Evolutionary conservation across 2,888 invertebrate species (phyloP), one percentile per base, ranked within the genome.

Genomic region (Steromphala cineraria): DNA sequence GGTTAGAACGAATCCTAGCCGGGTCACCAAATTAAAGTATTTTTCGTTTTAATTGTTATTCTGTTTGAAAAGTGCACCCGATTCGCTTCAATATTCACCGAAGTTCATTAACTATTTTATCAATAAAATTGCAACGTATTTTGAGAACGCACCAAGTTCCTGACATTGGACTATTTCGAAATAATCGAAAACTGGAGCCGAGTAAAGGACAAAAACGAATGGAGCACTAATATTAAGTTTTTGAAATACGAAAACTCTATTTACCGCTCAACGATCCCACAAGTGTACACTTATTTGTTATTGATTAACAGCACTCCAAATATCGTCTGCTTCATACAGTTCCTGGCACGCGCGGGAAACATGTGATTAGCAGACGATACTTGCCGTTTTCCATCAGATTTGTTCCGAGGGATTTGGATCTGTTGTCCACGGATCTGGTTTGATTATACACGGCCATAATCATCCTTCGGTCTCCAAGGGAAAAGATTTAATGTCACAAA

Each of bases 401-500:
- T 40, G 71, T 71, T 36, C 19, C 40, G 71, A 19, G 36, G 71
- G 71, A 71, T 71, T 71, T 40, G 19, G 71, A 71, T 40, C 71
- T 36, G 31, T 71, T 19, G 36, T 71, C 31, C 71, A 15, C 71
- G 71, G 19, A 28, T 71, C 31, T 71, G 36, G 71, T 71, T 53
- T 76, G 76, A 76, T 76, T 76, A 76, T 55, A 76, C 53, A 52
- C 55, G 31, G 55, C 76, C 55, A 55, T 76, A 76, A 53, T 76
- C 53, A 53, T 28, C 8, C 31, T 24, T 7, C n/a, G 13, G n/a
- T 36, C 36, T 28, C 53, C n/a, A 55, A 28, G 76, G 55, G 19
- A 17, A 53, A n/a, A 31, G 76, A 53, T 53, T 76, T 76, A 76
- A 76, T 55, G 76, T 76, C 76, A 76, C 31, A 55, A 31, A 76